phyloP scores from a whole-genome alignment of 2,113 vertebrate species.

The Triplophysa siluroides region DNA sequence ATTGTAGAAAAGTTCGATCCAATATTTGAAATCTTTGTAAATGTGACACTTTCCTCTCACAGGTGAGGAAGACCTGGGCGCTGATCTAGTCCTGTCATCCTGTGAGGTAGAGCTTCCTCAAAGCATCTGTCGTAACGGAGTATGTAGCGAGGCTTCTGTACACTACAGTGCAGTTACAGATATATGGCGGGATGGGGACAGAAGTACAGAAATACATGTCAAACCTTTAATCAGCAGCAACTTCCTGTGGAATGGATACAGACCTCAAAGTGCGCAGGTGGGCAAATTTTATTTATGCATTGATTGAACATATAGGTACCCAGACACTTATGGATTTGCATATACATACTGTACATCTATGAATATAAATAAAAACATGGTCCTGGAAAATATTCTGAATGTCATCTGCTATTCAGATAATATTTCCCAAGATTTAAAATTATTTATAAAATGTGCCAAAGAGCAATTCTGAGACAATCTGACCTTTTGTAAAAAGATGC shows the following conservation, averaged over 20 bases:
- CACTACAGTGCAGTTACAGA: conserved; percentile 80
- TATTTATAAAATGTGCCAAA: too few relatives aligned
- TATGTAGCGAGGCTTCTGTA: conserved; percentile 74
- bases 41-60: background rate
- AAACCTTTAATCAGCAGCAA: conserved; percentile 74
- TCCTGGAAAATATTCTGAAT: too few relatives aligned
- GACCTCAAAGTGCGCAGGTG: conserved; percentile 79
- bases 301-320: background rate
- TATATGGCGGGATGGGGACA: conserved; percentile 79
- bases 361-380: too few relatives aligned
- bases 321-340: background rate
- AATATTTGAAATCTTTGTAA: background rate
- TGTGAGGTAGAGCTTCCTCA: conserved; percentile 79
- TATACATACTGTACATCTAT: background rate
- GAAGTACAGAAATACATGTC: conserved; percentile 73
- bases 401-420: too few relatives aligned
- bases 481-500: too few relatives aligned
- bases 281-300: conserved; percentile 20
- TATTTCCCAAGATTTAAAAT: too few relatives aligned
- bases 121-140: conserved; percentile 69
- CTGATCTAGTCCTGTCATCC: conserved; percentile 84
- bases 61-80: conserved; percentile 64
- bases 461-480: too few relatives aligned
- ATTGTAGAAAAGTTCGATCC: too few relatives aligned
- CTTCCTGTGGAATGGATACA: conserved; percentile 85